Base-by-base conservation (phyloP, 2,888 invertebrate genomes). In the Endomychus coccineus region DNA sequence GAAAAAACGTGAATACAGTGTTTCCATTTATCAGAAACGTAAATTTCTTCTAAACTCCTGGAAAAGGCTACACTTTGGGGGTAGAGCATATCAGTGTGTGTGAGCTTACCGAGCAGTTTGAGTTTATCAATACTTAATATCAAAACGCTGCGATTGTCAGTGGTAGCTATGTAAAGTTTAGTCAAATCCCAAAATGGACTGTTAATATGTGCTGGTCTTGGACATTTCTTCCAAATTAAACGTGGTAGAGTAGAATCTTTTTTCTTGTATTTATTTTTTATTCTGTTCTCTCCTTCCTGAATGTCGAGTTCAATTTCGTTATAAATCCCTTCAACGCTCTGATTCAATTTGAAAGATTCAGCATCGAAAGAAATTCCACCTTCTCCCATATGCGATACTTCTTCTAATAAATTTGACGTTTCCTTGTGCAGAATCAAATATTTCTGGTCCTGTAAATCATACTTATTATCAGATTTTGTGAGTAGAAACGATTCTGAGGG, bases 1-100 rank as follows among this genome's bases (percentile, higher is more conserved):
- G 76, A 73, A 56, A 83, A 83, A 1, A 81, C 77, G 59, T 79
- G 78, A 17, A 80, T 65, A 52, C 78, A 78, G 50, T 80, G 77
- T 53, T 74, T 75, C 79, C 79, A 80, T 62, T 80, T 80, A 52
- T 80, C 80, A 68, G 64, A 54, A 13, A 80, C 69, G 52, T 71
- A 79, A 27, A 79, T 69, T 55, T 79, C 77, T 25, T 71, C 70
- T 19, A 68, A 59, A 13, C 62, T 62, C 45, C 69, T 67, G 53
- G 74, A 71, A 48, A 78, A 79, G 1, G 76, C 73, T 16, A 80
- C 65, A 27, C 76, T 74, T 2, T 73, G 72, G 0, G 80, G 79
- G 40, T 74, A 79, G 38, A 75, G 58, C 74, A 80, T 77, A 24
- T 74, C 70, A 0, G 71, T 68, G 31, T 71, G 68, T 1, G 69